Evolutionary conservation across 2,113 vertebrate genomes (phyloP), one percentile per base, ranked within the genome.

Genomic region (Syngnathoides biaculeatus): DNA sequence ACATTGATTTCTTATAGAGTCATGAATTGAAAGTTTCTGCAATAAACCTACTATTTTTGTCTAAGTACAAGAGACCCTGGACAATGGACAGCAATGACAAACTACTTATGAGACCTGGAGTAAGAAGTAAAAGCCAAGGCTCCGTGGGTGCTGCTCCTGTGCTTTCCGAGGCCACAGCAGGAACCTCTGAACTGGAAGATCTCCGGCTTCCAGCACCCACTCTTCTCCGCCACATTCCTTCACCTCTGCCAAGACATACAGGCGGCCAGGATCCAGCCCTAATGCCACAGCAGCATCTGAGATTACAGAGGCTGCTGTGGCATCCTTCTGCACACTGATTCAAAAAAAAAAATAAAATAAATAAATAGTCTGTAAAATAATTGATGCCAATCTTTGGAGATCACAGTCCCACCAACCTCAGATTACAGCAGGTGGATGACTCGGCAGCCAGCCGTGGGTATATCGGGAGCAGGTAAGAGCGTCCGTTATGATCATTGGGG

Each of bases 221-320:
- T 99, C 96, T 78, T 99, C 97, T 10, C 97, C 97, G 0, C 97
- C 97, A 0, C 93, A 92, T 79, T 98, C 96, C 77, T 98, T 98
- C 77, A 99, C 97, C 84, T 99, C 97, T 47, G 95, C 96, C 0
- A 99, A 89, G 64, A 95, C 95, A 0, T 98, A 98, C 82, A 87
- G 79, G 68, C 93, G 93, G 0, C 91, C 85, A 35, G 86, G 69
- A 13, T 98, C 96, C 82, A 99, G 88, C 55, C 84, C 91, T 73
- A 99, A 91, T 13, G 67, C 83, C 17, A 65, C 57, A 0, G 95
- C 74, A 15, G 89, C 95, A 0, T 95, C 94, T 17, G 77, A 88
- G 84, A 98, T 95, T 73, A 98, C 94, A 0, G 95, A 92, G 4
- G 94, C 91, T 0, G 96, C 90, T 0, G 94, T 95, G 60, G 93